Base-by-base conservation (phyloP, 1,140 invertebrate species). In the Brachionus paranguensis region DNA sequence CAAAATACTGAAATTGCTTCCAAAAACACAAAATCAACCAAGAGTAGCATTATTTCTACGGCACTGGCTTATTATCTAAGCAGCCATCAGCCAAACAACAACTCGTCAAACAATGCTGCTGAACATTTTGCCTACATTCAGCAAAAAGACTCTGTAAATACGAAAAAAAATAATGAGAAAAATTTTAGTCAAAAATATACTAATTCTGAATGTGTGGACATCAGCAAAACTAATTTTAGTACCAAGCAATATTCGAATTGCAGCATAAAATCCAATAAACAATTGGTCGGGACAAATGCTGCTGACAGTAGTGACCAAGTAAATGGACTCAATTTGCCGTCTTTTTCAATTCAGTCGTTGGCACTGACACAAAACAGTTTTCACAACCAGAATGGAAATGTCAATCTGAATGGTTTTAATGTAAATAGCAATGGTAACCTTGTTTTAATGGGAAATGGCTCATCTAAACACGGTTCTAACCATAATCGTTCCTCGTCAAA, bases 371-470 rank as follows among this genome's bases (percentile, higher is more conserved):
- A 76, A 50, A 47, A 76, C 12, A 50, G 24, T 37, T 70, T 33
- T 7, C 12, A 29, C 24, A 50, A 76, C 43, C 41, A 37, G 17
- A 76, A 76, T 29, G 27, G 27, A 47, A 29, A 76, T 76, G 41
- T 76, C 2, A 76, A 76, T 76, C 27, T 76, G n/a, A 76, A 76
- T 29, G 43, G 72, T 14, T 53, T 76, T 27, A 76, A 76, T 76
- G 72, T 76, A 76, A 76, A 76, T 76, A 76, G 43, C 27, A 76
- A 76, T 76, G 45, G 72, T n/a, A 76, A 47, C 45, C 47, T 76
- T 24, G 41, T 76, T 20, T 29, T 76, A 24, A 45, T 76, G 43
- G 27, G 43, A 4, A 76, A 76, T 76, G 72, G 72, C 24, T 47
- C 72, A 20, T 41, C 29, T 41, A 72, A 50, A 50, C 47, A 27